Evolutionary conservation across 2,113 vertebrate genomes (phyloP).

Genomic region (Gobio gobio): DNA sequence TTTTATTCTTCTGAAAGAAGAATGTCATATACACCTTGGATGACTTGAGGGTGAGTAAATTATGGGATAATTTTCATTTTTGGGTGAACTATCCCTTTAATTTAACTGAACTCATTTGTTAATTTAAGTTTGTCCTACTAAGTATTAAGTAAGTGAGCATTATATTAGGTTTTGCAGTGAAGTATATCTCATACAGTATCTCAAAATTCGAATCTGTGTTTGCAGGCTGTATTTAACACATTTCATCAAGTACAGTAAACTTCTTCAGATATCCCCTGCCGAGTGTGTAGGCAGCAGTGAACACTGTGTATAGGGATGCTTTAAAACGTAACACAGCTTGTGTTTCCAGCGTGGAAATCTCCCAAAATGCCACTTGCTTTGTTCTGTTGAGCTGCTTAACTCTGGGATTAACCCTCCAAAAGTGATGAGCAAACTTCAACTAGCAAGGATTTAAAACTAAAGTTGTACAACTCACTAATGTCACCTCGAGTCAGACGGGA

Average conservation of each 20-base stretch:
- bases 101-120: too few relatives aligned
- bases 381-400: conserved; percentile 28
- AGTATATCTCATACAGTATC: neutral
- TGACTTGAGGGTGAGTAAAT: too few relatives aligned
- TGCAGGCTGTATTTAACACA: neutral
- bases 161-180: too few relatives aligned
- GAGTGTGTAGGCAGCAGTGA: neutral
- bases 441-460: conserved; percentile 11
- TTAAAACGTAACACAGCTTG: neutral
- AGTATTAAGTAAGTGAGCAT: too few relatives aligned
- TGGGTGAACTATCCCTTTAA: too few relatives aligned
- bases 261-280: neutral
- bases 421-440: neutral
- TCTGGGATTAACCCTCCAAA: conserved; percentile 20
- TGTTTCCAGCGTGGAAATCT: neutral
- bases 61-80: too few relatives aligned
- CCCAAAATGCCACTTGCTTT: neutral
- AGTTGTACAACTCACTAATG: neutral
- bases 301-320: neutral
- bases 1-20: too few relatives aligned
- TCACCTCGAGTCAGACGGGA: conserved; percentile 52
- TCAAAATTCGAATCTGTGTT: neutral
- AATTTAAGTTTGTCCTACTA: too few relatives aligned
- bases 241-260: neutral
- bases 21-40: too few relatives aligned